Conservation (phyloP, 2,113 vertebrate genomes). For the Dicaeum eximium region DNA sequence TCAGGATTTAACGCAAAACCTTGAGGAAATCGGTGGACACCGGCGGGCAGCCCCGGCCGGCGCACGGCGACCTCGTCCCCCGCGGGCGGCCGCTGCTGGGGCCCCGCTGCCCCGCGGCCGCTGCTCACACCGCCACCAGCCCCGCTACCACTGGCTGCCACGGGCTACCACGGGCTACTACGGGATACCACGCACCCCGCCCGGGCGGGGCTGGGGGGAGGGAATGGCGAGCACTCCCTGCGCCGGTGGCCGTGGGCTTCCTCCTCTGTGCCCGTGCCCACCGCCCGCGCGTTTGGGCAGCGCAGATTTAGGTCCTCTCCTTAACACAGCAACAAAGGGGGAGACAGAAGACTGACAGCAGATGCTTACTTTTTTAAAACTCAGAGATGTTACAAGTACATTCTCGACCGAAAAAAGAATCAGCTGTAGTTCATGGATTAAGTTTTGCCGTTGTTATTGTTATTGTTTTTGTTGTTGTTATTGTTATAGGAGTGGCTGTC, state of each 20-base stretch:
- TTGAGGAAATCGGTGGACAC: background rate
- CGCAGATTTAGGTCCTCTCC: background rate
- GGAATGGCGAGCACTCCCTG: background rate
- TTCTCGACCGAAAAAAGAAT: background rate
- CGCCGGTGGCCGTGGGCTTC: fast-evolving
- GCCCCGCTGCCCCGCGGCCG: too few species aligned
- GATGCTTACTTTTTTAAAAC: background rate
- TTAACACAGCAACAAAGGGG: background rate
- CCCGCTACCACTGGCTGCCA: background rate
- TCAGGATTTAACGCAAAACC: background rate
- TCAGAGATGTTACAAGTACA: background rate
- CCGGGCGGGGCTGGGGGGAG: background rate
- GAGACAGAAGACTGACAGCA: background rate
- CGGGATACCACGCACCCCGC: too few species aligned
- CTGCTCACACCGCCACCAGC: background rate
- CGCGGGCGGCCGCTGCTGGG: background rate
- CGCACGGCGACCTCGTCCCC: background rate
- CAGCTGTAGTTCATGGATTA: background rate
- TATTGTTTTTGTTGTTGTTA: background rate
- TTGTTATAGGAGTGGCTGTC: background rate
- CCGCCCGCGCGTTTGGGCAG: background rate
- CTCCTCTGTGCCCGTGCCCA: too few species aligned
- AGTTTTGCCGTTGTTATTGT: background rate
- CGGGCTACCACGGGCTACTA: background rate
- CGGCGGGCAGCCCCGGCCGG: too few species aligned